Evolutionary conservation across 2,888 invertebrate genomes (phyloP), one percentile per base, ranked within the genome.

Genomic region (Prionchulus punctatus): DNA sequence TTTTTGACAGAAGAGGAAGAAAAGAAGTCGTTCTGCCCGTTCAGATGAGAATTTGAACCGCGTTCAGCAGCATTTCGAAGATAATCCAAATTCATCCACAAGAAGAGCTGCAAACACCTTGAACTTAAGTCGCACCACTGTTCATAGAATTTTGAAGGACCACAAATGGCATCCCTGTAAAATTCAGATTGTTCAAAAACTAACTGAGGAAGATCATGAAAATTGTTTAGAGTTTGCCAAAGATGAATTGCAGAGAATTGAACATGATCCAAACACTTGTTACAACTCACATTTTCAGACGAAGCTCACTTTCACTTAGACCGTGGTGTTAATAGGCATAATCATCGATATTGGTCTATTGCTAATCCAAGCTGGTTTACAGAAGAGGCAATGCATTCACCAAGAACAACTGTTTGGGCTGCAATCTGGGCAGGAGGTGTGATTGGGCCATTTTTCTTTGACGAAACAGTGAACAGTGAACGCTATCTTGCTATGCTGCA

Each of bases 401-500:
- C 51, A 12, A 51, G 30, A 26, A 30, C 25, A 31, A 51, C 30
- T 27, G 51, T 51, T 30, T 51, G 51, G 51, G 7, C 3, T 2
- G 51, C 51, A 4, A 51, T 51, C 30, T n/a, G 51, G 2, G 18
- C n/a, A 12, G 23, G 26, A 21, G 51, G 51, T 2, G n/a, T 51
- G 3, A 23, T 51, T 51, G 51, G 51, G 2, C 51, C 31, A 12
- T 51, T 51, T 30, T 51, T 51, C 51, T 30, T 51, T 15, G 30
- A 51, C 2, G 51, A 30, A 27, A 23, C 51, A n/a, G 26, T 51
- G n/a, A 51, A 27, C 30, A 30, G 51, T 30, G 61, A 3, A 23
- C 25, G 27, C 28, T 59, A 59, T 42, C 27, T 62, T 2, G 36
- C 25, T 4, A 47, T 59, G 58, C 54, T 59, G 7, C 61, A 59